phyloP scores from a whole-genome alignment of 2,113 vertebrate genomes.

The Irena cyanogastra region DNA sequence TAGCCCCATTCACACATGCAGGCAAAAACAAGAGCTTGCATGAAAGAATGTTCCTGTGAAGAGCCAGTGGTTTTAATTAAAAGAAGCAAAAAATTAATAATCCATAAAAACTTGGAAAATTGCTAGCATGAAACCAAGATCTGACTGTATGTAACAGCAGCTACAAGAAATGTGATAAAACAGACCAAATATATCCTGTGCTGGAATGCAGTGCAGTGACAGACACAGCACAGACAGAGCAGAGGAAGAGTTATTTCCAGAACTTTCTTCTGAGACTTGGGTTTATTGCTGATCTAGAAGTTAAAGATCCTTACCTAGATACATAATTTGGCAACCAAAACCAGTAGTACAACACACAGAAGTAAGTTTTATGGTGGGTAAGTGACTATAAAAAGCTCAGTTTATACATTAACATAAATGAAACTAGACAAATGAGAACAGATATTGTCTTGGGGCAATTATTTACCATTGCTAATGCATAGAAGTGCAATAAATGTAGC shows the following conservation, averaged over 20 bases:
- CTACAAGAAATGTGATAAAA: not conserved
- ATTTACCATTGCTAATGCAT: not conserved
- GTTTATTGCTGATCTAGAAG: not conserved
- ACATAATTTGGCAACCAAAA: not conserved
- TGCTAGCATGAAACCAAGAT: not conserved
- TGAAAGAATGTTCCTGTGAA: not conserved
- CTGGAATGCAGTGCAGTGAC: not conserved
- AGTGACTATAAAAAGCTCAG: not conserved
- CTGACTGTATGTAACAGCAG: not conserved
- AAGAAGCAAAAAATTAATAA: not conserved
- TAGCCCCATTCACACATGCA: not conserved
- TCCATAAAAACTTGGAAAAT: not conserved
- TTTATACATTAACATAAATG: not conserved
- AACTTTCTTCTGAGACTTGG: not conserved
- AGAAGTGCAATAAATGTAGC: not conserved
- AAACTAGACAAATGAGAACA: slow-evolving; percentile 13
- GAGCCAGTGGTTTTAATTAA: not conserved
- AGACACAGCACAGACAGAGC: not conserved
- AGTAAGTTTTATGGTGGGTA: not conserved
- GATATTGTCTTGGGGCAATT: not conserved
- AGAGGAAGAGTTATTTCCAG: not conserved
- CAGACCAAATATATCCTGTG: not conserved
- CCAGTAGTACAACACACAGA: not conserved
- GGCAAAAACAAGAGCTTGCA: not conserved
- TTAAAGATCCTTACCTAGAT: not conserved